phyloP scores from a whole-genome alignment of 2,888 invertebrate genomes.

The Boloria euphrosyne region DNA sequence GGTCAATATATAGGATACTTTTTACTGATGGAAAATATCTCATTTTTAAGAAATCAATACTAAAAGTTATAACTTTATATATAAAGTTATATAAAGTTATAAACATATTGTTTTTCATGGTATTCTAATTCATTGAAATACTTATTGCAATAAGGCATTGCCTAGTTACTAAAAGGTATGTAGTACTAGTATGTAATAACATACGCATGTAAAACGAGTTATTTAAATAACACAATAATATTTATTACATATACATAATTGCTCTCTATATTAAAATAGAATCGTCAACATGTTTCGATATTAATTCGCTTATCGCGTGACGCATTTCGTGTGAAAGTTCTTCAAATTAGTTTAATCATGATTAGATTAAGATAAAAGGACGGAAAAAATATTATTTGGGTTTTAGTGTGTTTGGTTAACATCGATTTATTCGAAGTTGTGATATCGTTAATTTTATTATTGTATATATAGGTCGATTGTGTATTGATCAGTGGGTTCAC shows the following conservation, averaged over 20 bases:
- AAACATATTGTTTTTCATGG: too few species aligned
- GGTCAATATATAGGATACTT: too few species aligned
- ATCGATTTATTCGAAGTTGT: conserved; percentile 12
- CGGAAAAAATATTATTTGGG: conserved; percentile 6
- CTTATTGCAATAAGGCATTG: too few species aligned
- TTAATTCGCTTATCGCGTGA: background rate
- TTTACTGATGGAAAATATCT: too few species aligned
- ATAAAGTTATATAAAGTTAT: too few species aligned
- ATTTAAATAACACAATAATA: background rate
- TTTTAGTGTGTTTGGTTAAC: conserved; percentile 9
- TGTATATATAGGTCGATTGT: conserved; percentile 34
- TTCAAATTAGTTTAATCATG: background rate
- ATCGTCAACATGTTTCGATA: background rate
- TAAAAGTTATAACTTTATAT: too few species aligned
- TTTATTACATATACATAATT: background rate
- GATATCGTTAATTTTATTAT: conserved; percentile 13
- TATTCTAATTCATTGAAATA: too few species aligned
- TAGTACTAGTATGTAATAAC: background rate
- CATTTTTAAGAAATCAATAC: too few species aligned
- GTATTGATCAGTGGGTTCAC: conserved; percentile 34
- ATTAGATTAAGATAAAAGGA: background rate
- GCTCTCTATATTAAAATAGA: background rate
- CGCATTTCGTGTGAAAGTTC: conserved; percentile 2
- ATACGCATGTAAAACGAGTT: background rate
- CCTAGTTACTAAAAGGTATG: too few species aligned